phyloP scores from a whole-genome alignment of 2,888 invertebrate genomes.

The Uloborus plumipes region DNA sequence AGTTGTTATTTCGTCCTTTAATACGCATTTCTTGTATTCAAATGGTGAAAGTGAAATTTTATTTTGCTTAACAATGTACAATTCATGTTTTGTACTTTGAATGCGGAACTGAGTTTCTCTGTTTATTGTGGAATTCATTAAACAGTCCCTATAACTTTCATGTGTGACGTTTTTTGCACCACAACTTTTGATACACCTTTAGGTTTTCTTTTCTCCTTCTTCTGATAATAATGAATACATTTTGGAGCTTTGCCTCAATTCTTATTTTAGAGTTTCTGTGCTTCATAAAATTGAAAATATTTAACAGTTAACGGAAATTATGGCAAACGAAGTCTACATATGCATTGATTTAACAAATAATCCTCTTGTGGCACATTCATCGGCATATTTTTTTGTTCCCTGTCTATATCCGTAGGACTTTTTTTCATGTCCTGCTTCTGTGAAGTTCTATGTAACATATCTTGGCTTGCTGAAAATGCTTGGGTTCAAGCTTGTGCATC shows the following conservation, averaged over 20 bases:
- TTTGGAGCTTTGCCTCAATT: neutral
- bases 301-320: too few species aligned
- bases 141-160: neutral
- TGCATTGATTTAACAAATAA: too few species aligned
- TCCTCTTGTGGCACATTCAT: too few species aligned
- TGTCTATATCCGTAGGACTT: too few species aligned
- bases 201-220: neutral
- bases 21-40: neutral
- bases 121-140: neutral
- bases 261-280: neutral
- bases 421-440: too few species aligned
- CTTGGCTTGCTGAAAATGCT: too few species aligned
- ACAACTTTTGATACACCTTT: constrained; percentile 1
- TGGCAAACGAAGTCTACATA: too few species aligned
- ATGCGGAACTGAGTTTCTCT: neutral
- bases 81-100: neutral
- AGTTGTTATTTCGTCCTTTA: neutral
- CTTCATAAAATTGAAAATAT: too few species aligned
- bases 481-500: too few species aligned
- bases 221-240: neutral
- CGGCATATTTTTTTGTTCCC: too few species aligned
- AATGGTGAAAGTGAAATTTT: constrained; percentile 1
- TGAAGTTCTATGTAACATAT: too few species aligned
- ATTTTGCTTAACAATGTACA: neutral
- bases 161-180: neutral